phyloP scores from a whole-genome alignment of 2,113 vertebrate species.

The Riparia riparia region DNA sequence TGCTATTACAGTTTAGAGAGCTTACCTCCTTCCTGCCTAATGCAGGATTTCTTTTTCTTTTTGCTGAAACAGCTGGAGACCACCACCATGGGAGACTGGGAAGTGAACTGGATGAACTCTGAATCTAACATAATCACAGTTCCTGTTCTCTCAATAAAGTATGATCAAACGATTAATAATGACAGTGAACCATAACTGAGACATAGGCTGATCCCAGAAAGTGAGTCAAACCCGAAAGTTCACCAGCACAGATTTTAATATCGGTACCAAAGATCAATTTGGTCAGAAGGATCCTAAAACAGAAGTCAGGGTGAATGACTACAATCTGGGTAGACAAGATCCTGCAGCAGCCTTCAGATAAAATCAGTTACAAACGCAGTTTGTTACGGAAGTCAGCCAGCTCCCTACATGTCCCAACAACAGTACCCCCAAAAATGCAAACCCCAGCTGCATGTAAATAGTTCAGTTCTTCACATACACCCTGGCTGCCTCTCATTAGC shows the following conservation, averaged over 20 bases:
- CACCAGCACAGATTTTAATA: background rate
- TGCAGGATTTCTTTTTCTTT: background rate
- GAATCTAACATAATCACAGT: background rate
- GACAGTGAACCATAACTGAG: background rate
- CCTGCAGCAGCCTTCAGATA: constrained; percentile 31
- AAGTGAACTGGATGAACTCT: constrained; percentile 8
- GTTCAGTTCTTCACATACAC: background rate
- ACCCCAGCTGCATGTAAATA: background rate
- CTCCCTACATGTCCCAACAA: constrained; percentile 23
- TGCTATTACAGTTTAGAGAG: background rate
- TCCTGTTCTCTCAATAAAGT: background rate
- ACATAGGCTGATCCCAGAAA: background rate
- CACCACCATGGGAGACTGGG: background rate
- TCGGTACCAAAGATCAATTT: background rate
- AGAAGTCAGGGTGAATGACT: constrained; percentile 43
- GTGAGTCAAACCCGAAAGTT: constrained; percentile 44
- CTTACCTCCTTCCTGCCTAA: background rate
- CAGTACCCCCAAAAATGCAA: background rate
- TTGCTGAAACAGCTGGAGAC: background rate
- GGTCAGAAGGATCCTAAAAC: constrained; percentile 7
- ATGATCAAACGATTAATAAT: background rate
- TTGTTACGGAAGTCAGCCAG: background rate
- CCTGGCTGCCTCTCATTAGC: background rate
- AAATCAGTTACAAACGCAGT: constrained; percentile 11
- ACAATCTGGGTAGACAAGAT: constrained; percentile 45